Percentiles rank a stretch among this genome's conserved stretches.
phyloP scores from a whole-genome alignment of 2,113 vertebrate species.

The Cebus imitator region DNA sequence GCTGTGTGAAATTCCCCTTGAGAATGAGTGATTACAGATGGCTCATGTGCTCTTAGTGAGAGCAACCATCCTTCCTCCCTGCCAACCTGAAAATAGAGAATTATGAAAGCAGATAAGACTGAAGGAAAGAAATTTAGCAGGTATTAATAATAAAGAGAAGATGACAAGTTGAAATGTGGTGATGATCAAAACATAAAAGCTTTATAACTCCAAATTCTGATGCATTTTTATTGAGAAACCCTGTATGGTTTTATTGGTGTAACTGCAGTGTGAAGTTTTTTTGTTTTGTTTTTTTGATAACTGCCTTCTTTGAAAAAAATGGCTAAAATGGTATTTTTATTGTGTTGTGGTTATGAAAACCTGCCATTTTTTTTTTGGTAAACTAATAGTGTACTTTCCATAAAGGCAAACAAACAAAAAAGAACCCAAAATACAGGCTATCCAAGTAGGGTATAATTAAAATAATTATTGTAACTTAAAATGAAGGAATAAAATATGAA shows the following conservation, averaged over 20 bases:
- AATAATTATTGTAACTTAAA: neutral
- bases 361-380: neutral
- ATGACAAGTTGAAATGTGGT: neutral
- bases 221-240: neutral
- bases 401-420: neutral
- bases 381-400: neutral
- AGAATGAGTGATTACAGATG: neutral
- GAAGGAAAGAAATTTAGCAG: neutral
- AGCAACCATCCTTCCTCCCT: fast-evolving
- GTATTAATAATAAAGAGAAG: slow-evolving; percentile 24
- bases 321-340: neutral
- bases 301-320: neutral
- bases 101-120: neutral
- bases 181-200: neutral
- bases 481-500: neutral
- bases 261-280: neutral
- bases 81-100: neutral
- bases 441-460: neutral
- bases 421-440: neutral
- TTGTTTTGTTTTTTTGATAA: neutral
- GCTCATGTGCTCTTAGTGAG: neutral
- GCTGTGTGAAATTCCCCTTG: neutral
- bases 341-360: neutral
- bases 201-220: neutral
- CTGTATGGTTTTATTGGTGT: neutral